Base-by-base conservation (phyloP, 2,888 invertebrate genomes). In the Hedychridium roseum region DNA sequence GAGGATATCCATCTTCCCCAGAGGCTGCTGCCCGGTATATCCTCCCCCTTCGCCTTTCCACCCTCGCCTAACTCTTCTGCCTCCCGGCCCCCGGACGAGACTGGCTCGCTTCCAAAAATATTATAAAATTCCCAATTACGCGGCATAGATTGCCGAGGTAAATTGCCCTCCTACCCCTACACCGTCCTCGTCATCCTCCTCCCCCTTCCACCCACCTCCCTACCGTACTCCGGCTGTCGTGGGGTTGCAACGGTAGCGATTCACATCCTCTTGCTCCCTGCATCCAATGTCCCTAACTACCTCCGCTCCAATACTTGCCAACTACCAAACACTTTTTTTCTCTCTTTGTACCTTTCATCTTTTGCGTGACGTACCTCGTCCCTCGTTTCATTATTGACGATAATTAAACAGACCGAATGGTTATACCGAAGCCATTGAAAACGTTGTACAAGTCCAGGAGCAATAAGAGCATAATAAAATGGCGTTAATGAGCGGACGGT, bases 71-170 rank as follows among this genome's bases (percentile, higher is more conserved):
- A 56, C 57, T 46, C 42, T 34, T 57, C 38, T 37, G 9, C 39
- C 53, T 54, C 52, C 56, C 38, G 31, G 9, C 39, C 53, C 54
- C 52, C 56, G 58, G 53, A 52, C 54, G 61, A 58, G 68, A 74
- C 73, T 77, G 76, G 76, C 76, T 69, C 68, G 68, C 70, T 73
- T 77, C 75, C 76, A 76, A 76, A 76, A 76, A 75, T 77, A 76
- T 76, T 76, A 75, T 76, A 74, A 76, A 76, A 76, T 75, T 76
- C 72, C 73, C 73, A 77, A 76, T 77, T 76, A 71, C 70, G 73
- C 60, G 70, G 71, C 73, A 73, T 70, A 70, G 73, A 74, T 75
- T 74, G 75, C 67, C 67, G 67, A 69, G 73, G 73, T 71, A 73
- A 76, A 75, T 76, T 76, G 74, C 73, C 71, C 70, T 65, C 65